Conservation (phyloP, 2,797 vertebrate genomes). For the Cottoperca gobio region DNA sequence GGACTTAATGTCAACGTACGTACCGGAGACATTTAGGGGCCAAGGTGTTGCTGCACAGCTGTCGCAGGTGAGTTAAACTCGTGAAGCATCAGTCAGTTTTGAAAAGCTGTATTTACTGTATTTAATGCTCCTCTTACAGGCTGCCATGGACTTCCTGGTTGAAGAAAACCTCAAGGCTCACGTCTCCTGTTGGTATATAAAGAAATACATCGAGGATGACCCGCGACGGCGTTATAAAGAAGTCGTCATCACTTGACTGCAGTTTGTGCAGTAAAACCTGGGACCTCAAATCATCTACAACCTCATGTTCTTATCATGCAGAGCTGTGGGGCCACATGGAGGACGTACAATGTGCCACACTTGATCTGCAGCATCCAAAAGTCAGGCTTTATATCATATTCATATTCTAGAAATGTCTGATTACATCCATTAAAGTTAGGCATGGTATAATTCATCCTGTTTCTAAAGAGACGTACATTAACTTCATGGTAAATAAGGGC, state of each 20-base stretch:
- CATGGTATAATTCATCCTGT: too few relatives aligned
- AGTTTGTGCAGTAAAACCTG: too few relatives aligned
- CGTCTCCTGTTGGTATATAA: slow-evolving; percentile 83
- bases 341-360: neutral
- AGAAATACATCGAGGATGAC: slow-evolving; percentile 78
- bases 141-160: slow-evolving; percentile 82
- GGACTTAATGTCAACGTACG: slow-evolving; percentile 79
- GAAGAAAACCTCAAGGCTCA: slow-evolving; percentile 79
- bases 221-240: slow-evolving; percentile 63
- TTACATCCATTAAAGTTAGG: too few relatives aligned
- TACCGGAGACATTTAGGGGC: slow-evolving; percentile 75
- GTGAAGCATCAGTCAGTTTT: neutral
- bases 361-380: too few relatives aligned
- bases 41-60: slow-evolving; percentile 79
- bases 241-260: slow-evolving; percentile 57
- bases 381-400: too few relatives aligned
- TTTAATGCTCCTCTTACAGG: slow-evolving; percentile 57
- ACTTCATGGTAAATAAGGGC: neutral
- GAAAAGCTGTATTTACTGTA: neutral
- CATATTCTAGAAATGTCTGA: neutral
- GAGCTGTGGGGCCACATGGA: neutral
- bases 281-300: slow-evolving; percentile 7
- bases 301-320: neutral
- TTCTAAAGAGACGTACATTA: neutral
- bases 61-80: slow-evolving; percentile 66